Evolutionary conservation across 2,113 vertebrate genomes (phyloP), one percentile per base, ranked within the genome.

Genomic region (Agelaius tricolor): DNA sequence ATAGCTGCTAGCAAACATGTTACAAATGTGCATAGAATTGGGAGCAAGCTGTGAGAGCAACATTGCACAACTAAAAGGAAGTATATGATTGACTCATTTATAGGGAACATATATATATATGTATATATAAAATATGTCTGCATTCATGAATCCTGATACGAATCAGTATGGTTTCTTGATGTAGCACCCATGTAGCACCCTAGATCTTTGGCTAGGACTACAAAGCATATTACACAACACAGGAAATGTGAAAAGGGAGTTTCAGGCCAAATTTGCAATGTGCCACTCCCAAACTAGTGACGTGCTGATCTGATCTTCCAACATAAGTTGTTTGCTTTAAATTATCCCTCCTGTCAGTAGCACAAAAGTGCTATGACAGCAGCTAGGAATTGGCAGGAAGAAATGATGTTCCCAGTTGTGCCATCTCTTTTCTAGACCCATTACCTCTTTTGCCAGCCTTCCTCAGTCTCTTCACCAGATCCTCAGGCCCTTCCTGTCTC

Each of bases 231-330:
- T 96, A 71, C 94, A 90, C 93, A 94, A 96, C 57, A 62, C 84
- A 87, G 85, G 93, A 95, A 91, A 90, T 3, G 61, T 89, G 90
- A 94, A 96, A 94, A 90, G 57, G 54, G 79, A 97, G 68, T 85
- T 96, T 94, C 80, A 84, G 86, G 92, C 93, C 94, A 93, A 90
- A 91, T 86, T 77, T 90, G 52, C 87, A 68, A 65, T 39, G 79
- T 65, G 65, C 96, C 94, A 52, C 92, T 96, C 96, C 96, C 92
- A 92, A 88, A 57, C 5, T 30, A 81, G 92, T 94, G 94, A 96
- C 52, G 27, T 78, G 68, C 88, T 93, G 90, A 96, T 96, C 84
- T 77, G 82, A 93, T 96, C 79, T 96, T 94, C 93, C 92, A 90
- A 10, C 75, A 49, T 75, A 71, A 92, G 31, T 81, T 94, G 65